phyloP scores from a whole-genome alignment of 2,888 invertebrate genomes.

The Thysanoteuthis rhombus region DNA sequence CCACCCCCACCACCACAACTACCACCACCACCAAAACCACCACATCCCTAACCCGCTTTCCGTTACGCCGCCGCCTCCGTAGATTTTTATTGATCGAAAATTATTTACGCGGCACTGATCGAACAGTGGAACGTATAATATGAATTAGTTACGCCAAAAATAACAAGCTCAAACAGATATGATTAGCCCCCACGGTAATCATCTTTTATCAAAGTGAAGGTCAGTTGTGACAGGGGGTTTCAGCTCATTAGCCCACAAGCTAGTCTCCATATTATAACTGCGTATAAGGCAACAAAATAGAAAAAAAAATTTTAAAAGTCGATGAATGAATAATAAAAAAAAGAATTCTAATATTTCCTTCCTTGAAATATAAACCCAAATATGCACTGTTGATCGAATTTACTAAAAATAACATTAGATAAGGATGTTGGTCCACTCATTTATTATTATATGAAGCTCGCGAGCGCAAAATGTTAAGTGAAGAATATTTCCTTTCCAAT shows the following conservation, averaged over 20 bases:
- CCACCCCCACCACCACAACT: neutral
- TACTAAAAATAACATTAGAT: too few relatives aligned
- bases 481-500: too few relatives aligned
- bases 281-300: neutral
- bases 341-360: too few relatives aligned
- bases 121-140: neutral
- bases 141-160: neutral
- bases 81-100: neutral
- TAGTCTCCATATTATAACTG: neutral
- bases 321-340: neutral
- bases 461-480: too few relatives aligned
- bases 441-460: too few relatives aligned
- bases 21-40: neutral
- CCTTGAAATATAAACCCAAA: too few relatives aligned
- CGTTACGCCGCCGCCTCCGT: neutral
- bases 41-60: neutral
- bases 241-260: neutral
- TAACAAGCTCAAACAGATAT: neutral
- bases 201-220: neutral
- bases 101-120: neutral
- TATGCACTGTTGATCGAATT: too few relatives aligned
- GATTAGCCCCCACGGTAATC: conserved; percentile 12
- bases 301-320: neutral
- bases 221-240: neutral
- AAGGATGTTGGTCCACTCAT: too few relatives aligned